Base-by-base conservation (phyloP, 2,797 vertebrate species). In the Vultur gryphus region DNA sequence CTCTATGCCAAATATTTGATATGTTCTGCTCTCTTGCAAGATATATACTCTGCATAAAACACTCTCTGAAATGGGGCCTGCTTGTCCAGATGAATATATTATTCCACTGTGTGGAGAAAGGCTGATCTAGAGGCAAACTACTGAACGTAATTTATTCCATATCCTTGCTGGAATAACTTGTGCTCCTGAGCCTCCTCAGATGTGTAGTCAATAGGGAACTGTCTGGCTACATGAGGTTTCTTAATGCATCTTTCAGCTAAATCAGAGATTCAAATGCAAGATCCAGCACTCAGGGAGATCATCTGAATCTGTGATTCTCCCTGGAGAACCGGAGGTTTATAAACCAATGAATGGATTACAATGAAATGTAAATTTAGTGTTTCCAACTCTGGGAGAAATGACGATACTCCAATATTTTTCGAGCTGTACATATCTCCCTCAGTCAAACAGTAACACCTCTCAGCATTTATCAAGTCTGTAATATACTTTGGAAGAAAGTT, bases 271-370 rank as follows among this genome's bases (percentile, higher is more conserved):
- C 91, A 94, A 92, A 90, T 94, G 66, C 88, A 95, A 72, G 93
- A 94, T 95, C 83, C 77, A 77, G 65, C 89, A 97, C 87, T 93
- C 83, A 87, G 94, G 95, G 96, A 87, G 70, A 95, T 84, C 61
- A 84, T 96, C 89, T 87, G 93, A 97, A 90, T 95, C 78, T 97
- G 25, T 90, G 91, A 55, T 95, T 84, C 26, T 97, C 96, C 88
- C 96, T 90, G 48, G 90, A 96, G 96, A 96, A 67, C 39, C 7
- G 29, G 35, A 95, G 88, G 93, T 96, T 95, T 93, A 78, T 95
- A 94, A 97, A 97, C 89, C 96, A 95, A 94, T 92, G 94, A 97
- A 96, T 82, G 95, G 97, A 97, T 97, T 96, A 92, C 94, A 95
- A 48, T 76, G 85, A 95, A 80, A 94, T 94, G 84, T 75, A 86